Percentiles rank a stretch among this genome's conserved stretches.
These are phyloP conservation scores for Caradrina clavipalpis DNA, from an alignment of 2,888 invertebrate species.

Conservation along the genomic window DNA sequence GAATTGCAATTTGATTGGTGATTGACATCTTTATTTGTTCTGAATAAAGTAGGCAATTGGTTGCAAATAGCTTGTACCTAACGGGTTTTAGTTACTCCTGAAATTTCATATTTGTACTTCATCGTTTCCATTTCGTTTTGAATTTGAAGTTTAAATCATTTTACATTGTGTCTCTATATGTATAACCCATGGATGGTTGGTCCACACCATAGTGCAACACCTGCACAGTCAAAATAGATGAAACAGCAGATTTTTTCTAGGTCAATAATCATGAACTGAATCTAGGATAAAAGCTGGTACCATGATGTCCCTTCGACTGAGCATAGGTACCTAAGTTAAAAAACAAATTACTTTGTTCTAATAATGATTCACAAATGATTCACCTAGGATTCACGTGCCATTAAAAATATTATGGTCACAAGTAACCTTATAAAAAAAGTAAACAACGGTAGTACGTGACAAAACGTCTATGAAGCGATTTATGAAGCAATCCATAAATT, in stretches of 20 bases:
- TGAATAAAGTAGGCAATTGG: neutral
- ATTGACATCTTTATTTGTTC: neutral
- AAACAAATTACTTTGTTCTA: constrained; percentile 18
- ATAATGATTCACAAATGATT: constrained; percentile 50
- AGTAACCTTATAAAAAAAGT: constrained; percentile 46
- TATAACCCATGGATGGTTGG: too few species aligned
- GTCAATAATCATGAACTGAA: too few species aligned
- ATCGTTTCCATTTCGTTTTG: too few species aligned
- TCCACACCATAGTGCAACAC: too few species aligned
- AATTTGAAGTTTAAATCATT: too few species aligned
- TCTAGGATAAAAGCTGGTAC: too few species aligned
- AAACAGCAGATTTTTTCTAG: too few species aligned
- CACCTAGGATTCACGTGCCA: constrained; percentile 46
- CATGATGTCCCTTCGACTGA: too few species aligned
- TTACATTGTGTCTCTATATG: too few species aligned
- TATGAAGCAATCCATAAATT: constrained; percentile 17
- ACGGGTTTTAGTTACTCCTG: too few species aligned
- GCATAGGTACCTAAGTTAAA: neutral
- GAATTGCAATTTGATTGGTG: constrained; percentile 1
- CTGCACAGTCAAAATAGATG: too few species aligned
- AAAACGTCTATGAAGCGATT: constrained; percentile 30
- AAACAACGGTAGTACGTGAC: constrained; percentile 55
- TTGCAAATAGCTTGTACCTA: neutral
- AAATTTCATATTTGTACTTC: too few species aligned
- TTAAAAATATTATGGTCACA: constrained; percentile 32